Conservation (phyloP, 2,113 vertebrate genomes). For the Panthera leo region DNA sequence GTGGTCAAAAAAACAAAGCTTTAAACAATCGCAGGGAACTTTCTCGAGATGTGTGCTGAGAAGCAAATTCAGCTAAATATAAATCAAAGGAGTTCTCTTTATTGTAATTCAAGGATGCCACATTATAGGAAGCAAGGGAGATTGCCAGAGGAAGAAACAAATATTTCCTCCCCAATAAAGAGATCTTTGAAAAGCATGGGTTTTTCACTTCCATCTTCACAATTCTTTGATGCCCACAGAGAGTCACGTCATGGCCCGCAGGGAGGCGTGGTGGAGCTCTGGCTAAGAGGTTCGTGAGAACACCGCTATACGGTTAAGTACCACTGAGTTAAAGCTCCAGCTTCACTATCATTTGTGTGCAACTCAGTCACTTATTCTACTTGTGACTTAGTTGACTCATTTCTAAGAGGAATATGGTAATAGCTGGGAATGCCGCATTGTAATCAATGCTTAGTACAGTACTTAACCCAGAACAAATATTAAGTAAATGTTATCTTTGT, state of each 20-base stretch:
- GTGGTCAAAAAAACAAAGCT: constrained; percentile 34
- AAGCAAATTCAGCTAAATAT: constrained; percentile 50
- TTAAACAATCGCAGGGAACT: constrained; percentile 42
- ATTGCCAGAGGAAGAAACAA: constrained; percentile 38
- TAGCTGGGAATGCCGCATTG: neutral
- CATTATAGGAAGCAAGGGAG: neutral
- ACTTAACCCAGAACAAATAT: neutral
- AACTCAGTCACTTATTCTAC: neutral
- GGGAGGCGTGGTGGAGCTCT: too few species aligned
- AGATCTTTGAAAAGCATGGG: neutral
- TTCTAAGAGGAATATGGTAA: neutral
- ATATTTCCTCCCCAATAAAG: neutral
- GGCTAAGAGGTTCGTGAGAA: neutral
- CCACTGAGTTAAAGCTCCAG: neutral
- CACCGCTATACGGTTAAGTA: accelerated
- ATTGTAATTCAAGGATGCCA: neutral
- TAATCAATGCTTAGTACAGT: neutral
- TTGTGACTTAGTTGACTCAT: neutral
- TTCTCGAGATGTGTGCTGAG: neutral
- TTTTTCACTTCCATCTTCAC: neutral
- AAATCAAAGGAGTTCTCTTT: constrained; percentile 33
- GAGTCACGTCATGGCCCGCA: accelerated
- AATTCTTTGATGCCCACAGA: neutral
- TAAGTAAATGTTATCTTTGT: neutral
- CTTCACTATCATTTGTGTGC: neutral